Conservation (phyloP, 1,140 invertebrate genomes). For the Brachionus rubens region DNA sequence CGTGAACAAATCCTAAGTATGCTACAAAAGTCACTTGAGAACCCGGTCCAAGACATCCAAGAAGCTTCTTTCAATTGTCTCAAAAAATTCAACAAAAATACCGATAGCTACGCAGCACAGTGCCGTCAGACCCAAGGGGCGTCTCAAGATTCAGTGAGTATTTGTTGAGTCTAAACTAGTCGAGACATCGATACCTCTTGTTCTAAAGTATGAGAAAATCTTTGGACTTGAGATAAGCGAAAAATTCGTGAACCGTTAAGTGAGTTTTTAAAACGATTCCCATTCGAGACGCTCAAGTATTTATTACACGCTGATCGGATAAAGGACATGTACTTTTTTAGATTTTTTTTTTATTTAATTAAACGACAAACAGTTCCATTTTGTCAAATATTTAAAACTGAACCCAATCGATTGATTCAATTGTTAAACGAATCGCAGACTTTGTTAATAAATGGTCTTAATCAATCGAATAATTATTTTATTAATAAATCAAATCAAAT, state of each 20-base stretch:
- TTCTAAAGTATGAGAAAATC: conserved; percentile 28
- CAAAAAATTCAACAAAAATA: conserved; percentile 80
- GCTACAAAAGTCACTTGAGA: conserved; percentile 79
- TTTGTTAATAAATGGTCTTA: neutral
- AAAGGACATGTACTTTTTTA: conserved; percentile 42
- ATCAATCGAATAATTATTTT: neutral
- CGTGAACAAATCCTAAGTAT: conserved; percentile 72
- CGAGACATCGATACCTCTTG: neutral
- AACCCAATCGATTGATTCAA: conserved; percentile 6
- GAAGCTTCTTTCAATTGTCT: conserved; percentile 88
- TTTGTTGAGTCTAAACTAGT: conserved; percentile 60
- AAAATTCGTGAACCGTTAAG: conserved; percentile 16
- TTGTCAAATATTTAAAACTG: conserved; percentile 25
- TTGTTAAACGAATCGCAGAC: conserved; percentile 29
- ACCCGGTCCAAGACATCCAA: conserved; percentile 81
- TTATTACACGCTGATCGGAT: conserved; percentile 1
- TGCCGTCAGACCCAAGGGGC: neutral
- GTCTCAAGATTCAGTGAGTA: conserved; percentile 73
- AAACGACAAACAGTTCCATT: conserved; percentile 18
- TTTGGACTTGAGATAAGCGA: conserved; percentile 11
- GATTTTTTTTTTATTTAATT: conserved; percentile 27
- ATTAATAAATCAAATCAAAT: conserved; percentile 37
- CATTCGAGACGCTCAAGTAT: conserved; percentile 37
- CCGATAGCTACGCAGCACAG: conserved; percentile 66
- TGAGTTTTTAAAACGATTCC: conserved; percentile 19